These are phyloP conservation scores for Myotis lucifugus DNA, from an alignment of 2,113 vertebrate genomes.

Conservation along the genomic window DNA sequence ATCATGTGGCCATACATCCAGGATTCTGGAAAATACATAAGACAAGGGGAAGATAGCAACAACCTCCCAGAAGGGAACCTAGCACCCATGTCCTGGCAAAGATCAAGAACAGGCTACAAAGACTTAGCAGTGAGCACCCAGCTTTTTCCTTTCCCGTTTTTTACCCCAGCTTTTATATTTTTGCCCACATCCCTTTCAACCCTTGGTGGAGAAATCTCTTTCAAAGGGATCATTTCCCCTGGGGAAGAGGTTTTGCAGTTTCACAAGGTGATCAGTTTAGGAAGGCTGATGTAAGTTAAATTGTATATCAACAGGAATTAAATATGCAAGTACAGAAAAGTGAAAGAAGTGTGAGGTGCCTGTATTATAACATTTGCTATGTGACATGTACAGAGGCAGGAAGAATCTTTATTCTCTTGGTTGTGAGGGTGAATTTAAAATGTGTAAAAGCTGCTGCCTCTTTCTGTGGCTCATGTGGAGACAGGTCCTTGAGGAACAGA, in stretches of 20 bases:
- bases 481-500: neutral
- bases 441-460: neutral
- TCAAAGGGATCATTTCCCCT: neutral
- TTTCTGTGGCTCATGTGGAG: neutral
- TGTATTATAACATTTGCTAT: neutral
- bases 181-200: neutral
- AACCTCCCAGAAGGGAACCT: neutral
- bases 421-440: neutral
- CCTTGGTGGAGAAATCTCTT: neutral
- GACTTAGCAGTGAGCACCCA: neutral
- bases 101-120: neutral
- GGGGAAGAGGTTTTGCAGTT: neutral
- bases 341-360: neutral
- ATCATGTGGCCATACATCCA: neutral
- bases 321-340: neutral
- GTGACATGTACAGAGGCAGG: neutral
- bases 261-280: neutral
- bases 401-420: neutral
- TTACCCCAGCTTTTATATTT: too few relatives aligned
- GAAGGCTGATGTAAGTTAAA: slow-evolving; percentile 12
- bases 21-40: neutral
- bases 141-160: neutral
- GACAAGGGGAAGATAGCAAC: neutral
- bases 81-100: neutral
- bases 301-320: neutral